phyloP scores from a whole-genome alignment of 2,797 vertebrate species.

The Pseudopleuronectes americanus region DNA sequence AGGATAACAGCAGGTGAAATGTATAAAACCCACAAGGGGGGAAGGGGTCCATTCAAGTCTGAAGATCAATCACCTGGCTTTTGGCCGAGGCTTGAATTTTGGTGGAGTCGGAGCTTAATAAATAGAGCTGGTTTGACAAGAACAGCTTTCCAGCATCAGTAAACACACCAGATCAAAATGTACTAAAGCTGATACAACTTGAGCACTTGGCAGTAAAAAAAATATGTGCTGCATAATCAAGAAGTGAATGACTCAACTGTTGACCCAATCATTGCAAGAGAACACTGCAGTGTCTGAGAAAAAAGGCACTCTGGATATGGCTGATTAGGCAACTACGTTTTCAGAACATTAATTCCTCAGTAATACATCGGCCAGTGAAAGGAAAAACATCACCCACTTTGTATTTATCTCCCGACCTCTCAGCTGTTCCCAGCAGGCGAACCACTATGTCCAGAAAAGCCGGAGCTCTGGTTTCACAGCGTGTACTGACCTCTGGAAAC shows the following conservation, averaged over 20 bases:
- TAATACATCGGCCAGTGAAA: conserved; percentile 40
- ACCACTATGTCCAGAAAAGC: conserved; percentile 74
- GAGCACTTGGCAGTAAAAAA: conserved; percentile 6
- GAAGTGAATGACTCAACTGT: background rate
- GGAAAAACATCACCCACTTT: conserved; percentile 41
- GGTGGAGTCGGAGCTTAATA: conserved; percentile 5
- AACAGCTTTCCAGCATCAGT: background rate
- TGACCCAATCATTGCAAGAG: background rate
- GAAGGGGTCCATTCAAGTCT: conserved; percentile 21
- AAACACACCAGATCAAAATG: conserved; percentile 2
- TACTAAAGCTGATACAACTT: conserved; percentile 2
- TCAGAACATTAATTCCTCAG: conserved; percentile 40
- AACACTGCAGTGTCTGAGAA: background rate
- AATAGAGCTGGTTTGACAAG: conserved; percentile 9
- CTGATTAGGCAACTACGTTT: conserved; percentile 32
- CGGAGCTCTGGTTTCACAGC: conserved; percentile 79
- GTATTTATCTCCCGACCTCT: conserved; percentile 65
- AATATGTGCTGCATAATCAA: background rate
- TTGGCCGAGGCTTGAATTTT: conserved; percentile 24
- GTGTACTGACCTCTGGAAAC: conserved; percentile 80
- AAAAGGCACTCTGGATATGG: conserved; percentile 17
- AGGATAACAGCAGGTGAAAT: conserved; percentile 39
- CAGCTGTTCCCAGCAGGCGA: conserved; percentile 73
- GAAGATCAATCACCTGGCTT: conserved; percentile 22
- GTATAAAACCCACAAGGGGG: conserved; percentile 28